Conservation (phyloP, 2,888 invertebrate species). For the Patella depressa region DNA sequence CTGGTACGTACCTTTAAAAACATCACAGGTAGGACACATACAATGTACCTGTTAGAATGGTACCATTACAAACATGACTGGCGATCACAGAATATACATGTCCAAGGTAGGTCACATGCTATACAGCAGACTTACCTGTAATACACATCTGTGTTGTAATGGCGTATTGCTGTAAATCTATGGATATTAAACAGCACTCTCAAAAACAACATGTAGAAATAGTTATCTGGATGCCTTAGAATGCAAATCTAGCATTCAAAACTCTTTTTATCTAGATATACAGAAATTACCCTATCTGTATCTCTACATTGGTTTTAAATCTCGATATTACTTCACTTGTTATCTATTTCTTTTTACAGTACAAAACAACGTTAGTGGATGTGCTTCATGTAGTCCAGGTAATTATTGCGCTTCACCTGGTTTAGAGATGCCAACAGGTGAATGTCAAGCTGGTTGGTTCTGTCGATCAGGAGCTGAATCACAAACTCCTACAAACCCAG, state of each 20-base stretch:
- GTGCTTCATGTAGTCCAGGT: constrained; percentile 58
- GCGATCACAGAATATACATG: no score
- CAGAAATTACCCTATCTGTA: no score
- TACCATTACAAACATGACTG: constrained; percentile 63
- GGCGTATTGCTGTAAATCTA: no score
- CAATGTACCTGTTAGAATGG: constrained; percentile 63
- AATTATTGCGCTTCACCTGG: constrained; percentile 59
- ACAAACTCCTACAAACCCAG: constrained; percentile 58
- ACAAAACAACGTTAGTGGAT: constrained; percentile 50
- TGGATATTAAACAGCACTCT: no score
- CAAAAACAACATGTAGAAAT: no score
- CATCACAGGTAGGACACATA: constrained; percentile 54
- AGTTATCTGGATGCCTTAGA: no score
- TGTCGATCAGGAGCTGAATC: constrained; percentile 57
- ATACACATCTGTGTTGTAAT: no score
- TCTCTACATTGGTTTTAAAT: no score
- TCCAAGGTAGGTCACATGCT: constrained; percentile 29
- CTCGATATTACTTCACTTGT: background rate
- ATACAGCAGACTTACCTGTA: no score
- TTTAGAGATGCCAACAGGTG: constrained; percentile 48
- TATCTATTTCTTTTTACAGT: constrained; percentile 40
- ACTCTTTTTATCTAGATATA: no score
- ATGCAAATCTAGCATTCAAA: no score
- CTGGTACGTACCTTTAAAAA: constrained; percentile 68
- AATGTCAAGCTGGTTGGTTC: constrained; percentile 63